Base-by-base conservation (phyloP, 2,888 invertebrate genomes). In the Galerucella pusilla region DNA sequence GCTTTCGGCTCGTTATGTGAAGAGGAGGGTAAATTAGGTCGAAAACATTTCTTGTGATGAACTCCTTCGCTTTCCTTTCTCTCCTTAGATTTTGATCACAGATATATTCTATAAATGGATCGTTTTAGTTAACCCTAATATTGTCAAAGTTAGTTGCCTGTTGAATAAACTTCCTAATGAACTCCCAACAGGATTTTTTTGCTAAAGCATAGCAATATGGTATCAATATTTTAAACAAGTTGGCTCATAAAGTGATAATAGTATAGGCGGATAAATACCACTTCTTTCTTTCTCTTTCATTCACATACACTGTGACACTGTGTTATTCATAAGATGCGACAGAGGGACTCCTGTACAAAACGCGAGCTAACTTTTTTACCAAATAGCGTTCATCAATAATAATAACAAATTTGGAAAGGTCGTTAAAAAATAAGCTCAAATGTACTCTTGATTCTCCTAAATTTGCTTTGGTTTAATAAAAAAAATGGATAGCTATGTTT, bases 1-100 rank as follows among this genome's bases (percentile, higher is more conserved):
- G 60, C 59, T 69, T 69, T 69, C n/a, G 60, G 67, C 14, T 67
- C 54, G 49, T 67, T 67, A 65, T 65, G 49, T 54, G 52, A 65
- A 65, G 68, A 60, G 59, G 60, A 69, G 60, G 60, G 49, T 69
- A 60, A 69, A 69, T 69, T 69, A 60, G 68, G 60, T 69, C 45
- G 68, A 69, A 49, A 59, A 45, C 59, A 60, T 69, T 59, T 46
- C 60, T 69, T 60, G 20, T 60, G 57, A 68, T 57, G 16, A 57
- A 68, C 60, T 60, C 12, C 49, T 20, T 25, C 45, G 35, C 46
- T 46, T 46, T 46, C 57, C 64, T 46, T 45, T 20, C 46, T 65
- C 9, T 46, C 46, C 16, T 16, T 12, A 65, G 64, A 65, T 65
- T 46, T 49, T 11, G 64, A 65, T 42, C 46, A 49, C 64, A 65